phyloP scores from a whole-genome alignment of 1,140 invertebrate species.

The Agraylea sexmaculata region DNA sequence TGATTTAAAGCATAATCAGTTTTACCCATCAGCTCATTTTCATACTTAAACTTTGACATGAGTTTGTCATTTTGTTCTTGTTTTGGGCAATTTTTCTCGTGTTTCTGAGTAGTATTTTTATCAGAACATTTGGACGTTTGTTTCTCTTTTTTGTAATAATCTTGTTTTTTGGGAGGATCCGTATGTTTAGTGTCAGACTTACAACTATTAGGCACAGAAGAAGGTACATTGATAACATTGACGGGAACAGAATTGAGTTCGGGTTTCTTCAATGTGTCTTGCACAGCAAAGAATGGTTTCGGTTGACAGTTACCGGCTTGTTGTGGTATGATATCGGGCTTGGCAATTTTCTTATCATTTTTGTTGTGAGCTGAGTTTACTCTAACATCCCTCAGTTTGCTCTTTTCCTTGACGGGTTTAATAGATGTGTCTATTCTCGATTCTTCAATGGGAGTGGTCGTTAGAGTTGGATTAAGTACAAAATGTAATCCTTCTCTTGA shows the following conservation, averaged over 20 bases:
- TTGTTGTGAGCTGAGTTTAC: constrained; percentile 40
- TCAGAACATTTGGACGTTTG: constrained; percentile 30
- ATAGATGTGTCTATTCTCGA: constrained; percentile 29
- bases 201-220: constrained; percentile 25
- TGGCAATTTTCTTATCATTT: constrained; percentile 31
- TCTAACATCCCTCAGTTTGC: constrained; percentile 36
- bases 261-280: constrained; percentile 28
- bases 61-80: constrained; percentile 38
- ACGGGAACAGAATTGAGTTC: constrained; percentile 33
- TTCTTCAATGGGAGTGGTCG: constrained; percentile 23
- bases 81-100: constrained; percentile 35
- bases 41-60: constrained; percentile 41
- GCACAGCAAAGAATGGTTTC: constrained; percentile 39
- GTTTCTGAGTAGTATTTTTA: constrained; percentile 33
- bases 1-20: constrained; percentile 44
- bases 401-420: constrained; percentile 31
- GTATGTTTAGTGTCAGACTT: constrained; percentile 32
- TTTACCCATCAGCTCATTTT: constrained; percentile 40
- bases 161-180: constrained; percentile 37
- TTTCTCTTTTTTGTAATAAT: constrained; percentile 41
- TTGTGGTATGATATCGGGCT: constrained; percentile 29
- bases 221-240: constrained; percentile 32
- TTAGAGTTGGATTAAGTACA: constrained; percentile 10
- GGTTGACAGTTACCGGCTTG: constrained; percentile 29
- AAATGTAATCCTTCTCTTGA: constrained; percentile 11